phyloP scores from a whole-genome alignment of 2,113 vertebrate genomes.

The Thoracochromis brauschi region DNA sequence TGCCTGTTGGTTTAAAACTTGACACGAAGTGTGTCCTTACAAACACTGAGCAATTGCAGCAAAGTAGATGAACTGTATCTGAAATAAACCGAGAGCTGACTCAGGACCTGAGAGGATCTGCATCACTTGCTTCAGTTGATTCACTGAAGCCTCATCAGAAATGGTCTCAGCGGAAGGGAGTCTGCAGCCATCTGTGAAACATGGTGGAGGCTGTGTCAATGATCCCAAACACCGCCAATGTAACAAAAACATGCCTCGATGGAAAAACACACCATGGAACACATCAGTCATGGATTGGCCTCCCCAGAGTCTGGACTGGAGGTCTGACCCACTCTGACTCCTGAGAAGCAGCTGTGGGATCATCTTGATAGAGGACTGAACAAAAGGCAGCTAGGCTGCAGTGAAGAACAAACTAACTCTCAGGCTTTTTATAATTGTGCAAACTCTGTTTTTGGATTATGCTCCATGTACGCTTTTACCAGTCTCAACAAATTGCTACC shows the following conservation, averaged over 20 bases:
- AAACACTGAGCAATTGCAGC: rapidly evolving
- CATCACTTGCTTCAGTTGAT: neutral
- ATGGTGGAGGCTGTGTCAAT: neutral
- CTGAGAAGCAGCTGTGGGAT: neutral
- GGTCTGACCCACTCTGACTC: neutral
- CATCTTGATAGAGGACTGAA: neutral
- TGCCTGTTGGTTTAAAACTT: neutral
- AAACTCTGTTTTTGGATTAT: neutral
- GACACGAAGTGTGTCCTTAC: neutral
- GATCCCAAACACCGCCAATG: neutral
- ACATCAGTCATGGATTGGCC: neutral
- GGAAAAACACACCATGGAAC: neutral
- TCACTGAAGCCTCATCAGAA: neutral
- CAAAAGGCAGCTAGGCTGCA: neutral
- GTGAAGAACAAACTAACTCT: neutral
- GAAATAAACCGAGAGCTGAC: neutral
- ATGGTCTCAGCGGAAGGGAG: neutral
- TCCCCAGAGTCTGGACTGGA: neutral
- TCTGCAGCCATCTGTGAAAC: neutral
- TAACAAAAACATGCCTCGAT: neutral
- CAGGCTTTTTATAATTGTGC: neutral
- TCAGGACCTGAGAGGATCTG: neutral
- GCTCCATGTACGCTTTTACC: neutral
- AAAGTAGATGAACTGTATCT: neutral
- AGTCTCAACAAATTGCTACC: neutral